Evolutionary conservation across 2,113 vertebrate genomes (phyloP), one percentile per base, ranked within the genome.

Genomic region (Pagrus major): DNA sequence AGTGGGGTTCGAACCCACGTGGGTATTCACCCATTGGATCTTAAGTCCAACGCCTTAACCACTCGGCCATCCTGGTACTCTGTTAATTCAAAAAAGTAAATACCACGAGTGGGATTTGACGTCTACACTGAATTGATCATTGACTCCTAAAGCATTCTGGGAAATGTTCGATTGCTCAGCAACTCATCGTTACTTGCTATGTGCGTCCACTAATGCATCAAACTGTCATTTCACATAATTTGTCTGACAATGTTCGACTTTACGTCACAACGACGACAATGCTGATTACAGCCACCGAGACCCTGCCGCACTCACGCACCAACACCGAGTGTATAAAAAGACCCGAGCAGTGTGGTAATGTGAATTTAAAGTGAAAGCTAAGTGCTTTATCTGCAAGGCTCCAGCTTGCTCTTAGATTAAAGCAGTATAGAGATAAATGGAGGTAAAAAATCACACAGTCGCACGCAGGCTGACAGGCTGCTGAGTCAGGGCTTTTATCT

Each of bases 351-450:
- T 42, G 66, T 10, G 39, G 23, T 56, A 58, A 25, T 60, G 71
- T 21, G 44, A 74, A 77, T 82, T 70, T 77, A 56, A 85, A 66
- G 84, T 66, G 59, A 76, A 54, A 59, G 63, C 42, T 75, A 58
- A 73, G 59, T 63, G 71, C 52, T 76, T 83, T 85, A 76, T 85
- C 83, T 82, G 46, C 58, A 33, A 60, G 75, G 71, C 75, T 86
- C 10, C 67, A 56, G 72, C 54, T 66, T 41, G 41, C 59, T 66
- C 6, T 49, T 51, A 78, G 65, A 87, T 86, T 76, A 78, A 73
- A 81, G 76, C 42, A 35, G 47, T n/a, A 68, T 63, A 15, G 71
- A 81, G 77, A 84, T 81, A 72, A 86, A 76, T 73, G 11, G 56
- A 73, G 63, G 31, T 21, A 15, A 65, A 59, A 3, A 44, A 56